Percentiles rank a stretch among this genome's conserved stretches.
phyloP scores from a whole-genome alignment of 2,113 vertebrate genomes.

The Montifringilla adamsi region DNA sequence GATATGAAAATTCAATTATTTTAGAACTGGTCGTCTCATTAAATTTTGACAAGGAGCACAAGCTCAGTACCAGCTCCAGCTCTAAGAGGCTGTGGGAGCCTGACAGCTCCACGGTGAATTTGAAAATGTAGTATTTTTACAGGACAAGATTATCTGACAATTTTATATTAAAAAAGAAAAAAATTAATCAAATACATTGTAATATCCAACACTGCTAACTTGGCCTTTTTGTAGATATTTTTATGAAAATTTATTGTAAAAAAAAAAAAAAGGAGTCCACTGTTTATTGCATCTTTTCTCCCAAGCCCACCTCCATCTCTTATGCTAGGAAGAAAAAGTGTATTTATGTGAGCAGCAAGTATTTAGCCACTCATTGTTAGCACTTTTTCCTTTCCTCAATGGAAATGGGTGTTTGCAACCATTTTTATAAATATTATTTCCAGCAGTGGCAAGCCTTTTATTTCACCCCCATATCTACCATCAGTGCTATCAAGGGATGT shows the following conservation, averaged over 20 bases:
- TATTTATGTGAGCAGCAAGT: conserved; percentile 60
- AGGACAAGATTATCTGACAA: conserved; percentile 97
- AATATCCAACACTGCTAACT: conserved; percentile 84
- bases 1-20: conserved; percentile 99
- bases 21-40: conserved; percentile 98
- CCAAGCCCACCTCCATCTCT: neutral
- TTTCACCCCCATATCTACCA: neutral
- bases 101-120: conserved; percentile 94
- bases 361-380: conserved; percentile 64
- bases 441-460: conserved; percentile 29
- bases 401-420: conserved; percentile 56
- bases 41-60: conserved; percentile 97
- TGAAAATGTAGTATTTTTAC: conserved; percentile 96
- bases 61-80: conserved; percentile 90
- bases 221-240: conserved; percentile 79
- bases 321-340: conserved; percentile 10
- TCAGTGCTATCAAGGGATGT: neutral
- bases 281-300: conserved; percentile 69
- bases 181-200: conserved; percentile 98
- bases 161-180: conserved; percentile 94
- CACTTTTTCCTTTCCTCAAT: conserved; percentile 46
- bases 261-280: neutral
- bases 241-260: conserved; percentile 71
- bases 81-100: conserved; percentile 86
- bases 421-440: conserved; percentile 41